Evolutionary conservation across 30 jellyfish, hydroid and myxozoan genomes (phyloP), one percentile per base, ranked within the genome.

Genomic region (Catostylus mosaicus): DNA sequence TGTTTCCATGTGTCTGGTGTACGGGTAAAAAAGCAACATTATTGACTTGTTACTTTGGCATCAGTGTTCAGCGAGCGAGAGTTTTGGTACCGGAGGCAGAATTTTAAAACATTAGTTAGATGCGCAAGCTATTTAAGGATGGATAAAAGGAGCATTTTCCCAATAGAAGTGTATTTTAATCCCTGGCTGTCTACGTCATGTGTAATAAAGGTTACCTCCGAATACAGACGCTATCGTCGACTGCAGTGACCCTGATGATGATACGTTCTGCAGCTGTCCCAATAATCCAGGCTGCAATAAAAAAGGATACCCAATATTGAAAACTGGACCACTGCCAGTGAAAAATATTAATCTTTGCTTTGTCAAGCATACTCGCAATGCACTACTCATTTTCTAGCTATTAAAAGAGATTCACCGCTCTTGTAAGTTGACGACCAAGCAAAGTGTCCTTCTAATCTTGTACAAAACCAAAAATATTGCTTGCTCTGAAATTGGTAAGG

Each of bases 141-240:
- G n/a, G n/a, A n/a, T n/a, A n/a, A n/a, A n/a, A n/a, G n/a, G n/a
- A n/a, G n/a, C n/a, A n/a, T n/a, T n/a, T n/a, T n/a, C n/a, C n/a
- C n/a, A n/a, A n/a, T n/a, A n/a, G n/a, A n/a, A n/a, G n/a, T n/a
- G n/a, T n/a, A n/a, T n/a, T n/a, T n/a, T n/a, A 46, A 46, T 19
- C 11, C 60, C 60, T 46, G 60, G 11, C 11, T 46, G 60, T 11
- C 12, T 46, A 46, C 60, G 19, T 9, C 60, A 11, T 46, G 79
- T 34, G 8, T 27, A 60, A 20, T 30, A 34, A 8, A 23, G 9
- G 0, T 30, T 30, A 67, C 84, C 94, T 69, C 82, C 85, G 31
- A 67, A 56, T 30, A 57, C 91, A 32, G 91, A 45, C 24, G 81
- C 91, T 26, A 67, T 66, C 34, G 96, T 36, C 34, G 97, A 76